Evolutionary conservation across 2,888 invertebrate species (phyloP).

Genomic region (Eupithecia subumbrata): DNA sequence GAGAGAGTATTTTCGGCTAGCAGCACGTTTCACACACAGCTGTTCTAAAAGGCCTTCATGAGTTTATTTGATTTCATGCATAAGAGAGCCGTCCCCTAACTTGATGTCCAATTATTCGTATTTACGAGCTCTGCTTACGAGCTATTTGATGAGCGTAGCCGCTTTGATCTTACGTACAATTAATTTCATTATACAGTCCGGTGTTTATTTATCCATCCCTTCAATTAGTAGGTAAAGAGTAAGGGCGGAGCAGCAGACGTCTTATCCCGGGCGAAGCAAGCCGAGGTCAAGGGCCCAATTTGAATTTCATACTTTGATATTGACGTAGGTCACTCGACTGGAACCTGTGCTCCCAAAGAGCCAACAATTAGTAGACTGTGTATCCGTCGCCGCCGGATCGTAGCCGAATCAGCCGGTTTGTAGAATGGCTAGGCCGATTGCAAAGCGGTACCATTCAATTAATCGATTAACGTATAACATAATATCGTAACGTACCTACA

Average conservation of each 20-base stretch:
- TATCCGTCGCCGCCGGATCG: too few relatives aligned
- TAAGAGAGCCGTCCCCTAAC: neutral
- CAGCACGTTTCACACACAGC: neutral
- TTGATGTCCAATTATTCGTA: neutral
- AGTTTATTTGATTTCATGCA: neutral
- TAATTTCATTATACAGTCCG: conserved; percentile 15
- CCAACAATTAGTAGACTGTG: neutral
- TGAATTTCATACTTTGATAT: conserved; percentile 33
- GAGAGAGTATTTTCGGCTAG: neutral
- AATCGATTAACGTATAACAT: too few relatives aligned
- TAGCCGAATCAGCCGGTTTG: too few relatives aligned
- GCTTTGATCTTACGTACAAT: neutral
- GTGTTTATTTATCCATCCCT: conserved; percentile 31
- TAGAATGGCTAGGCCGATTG: too few relatives aligned
- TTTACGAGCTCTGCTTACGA: neutral
- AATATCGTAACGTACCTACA: too few relatives aligned
- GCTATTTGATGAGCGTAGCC: neutral
- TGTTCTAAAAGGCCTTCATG: neutral
- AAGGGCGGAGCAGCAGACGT: conserved; percentile 26
- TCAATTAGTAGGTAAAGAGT: conserved; percentile 24
- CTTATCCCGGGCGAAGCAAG: conserved; percentile 30
- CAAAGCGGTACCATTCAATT: too few relatives aligned
- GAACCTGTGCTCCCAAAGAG: conserved; percentile 21
- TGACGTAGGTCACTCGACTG: conserved; percentile 28
- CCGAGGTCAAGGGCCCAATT: conserved; percentile 31